Base-by-base conservation (phyloP, 1,140 invertebrate species). In the Drosophila parvula region DNA sequence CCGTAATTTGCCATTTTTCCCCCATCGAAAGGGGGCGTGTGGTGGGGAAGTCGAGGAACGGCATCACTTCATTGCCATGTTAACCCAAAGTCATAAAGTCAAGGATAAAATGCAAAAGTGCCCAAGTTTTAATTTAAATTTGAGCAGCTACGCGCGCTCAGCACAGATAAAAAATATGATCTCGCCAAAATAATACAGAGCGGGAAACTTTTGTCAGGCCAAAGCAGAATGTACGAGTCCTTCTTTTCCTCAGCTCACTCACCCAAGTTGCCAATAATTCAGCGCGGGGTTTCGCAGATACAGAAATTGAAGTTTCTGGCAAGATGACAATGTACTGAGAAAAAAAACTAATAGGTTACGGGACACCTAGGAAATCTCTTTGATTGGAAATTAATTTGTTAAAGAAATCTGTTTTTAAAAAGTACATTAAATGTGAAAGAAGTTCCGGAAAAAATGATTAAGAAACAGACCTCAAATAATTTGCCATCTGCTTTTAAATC, bases 101-200 rank as follows among this genome's bases (percentile, higher is more conserved):
- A 89, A 81, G 80, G 65, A 84, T 89, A 89, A 79, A 89, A 89
- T 89, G 81, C 70, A 84, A 89, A 68, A 89, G 74, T 89, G 85
- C 69, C 78, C 74, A 90, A 89, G 78, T 89, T 89, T 89, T 89
- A 89, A 89, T 89, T 89, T 89, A 89, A 89, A 90, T 89, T 88
- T 89, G 74, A 75, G 61, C 41, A 62, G 45, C 64, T 57, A 57
- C 50, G 56, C 63, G 36, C 38, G 56, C 18, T 22, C 22, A 77
- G 40, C 32, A 50, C 56, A 62, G 44, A 69, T 75, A 74, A 63
- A 55, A 76, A 74, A 82, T 64, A 74, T 74, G 68, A 65, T 61
- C 51, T 50, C 18, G 68, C 61, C 47, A 61, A 84, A 27, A 57
- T 63, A 78, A 63, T 57, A 81, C 59, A 57, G 47, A 69, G 67